Conservation (phyloP, 2,888 invertebrate species). For the Clusia tigrina region DNA sequence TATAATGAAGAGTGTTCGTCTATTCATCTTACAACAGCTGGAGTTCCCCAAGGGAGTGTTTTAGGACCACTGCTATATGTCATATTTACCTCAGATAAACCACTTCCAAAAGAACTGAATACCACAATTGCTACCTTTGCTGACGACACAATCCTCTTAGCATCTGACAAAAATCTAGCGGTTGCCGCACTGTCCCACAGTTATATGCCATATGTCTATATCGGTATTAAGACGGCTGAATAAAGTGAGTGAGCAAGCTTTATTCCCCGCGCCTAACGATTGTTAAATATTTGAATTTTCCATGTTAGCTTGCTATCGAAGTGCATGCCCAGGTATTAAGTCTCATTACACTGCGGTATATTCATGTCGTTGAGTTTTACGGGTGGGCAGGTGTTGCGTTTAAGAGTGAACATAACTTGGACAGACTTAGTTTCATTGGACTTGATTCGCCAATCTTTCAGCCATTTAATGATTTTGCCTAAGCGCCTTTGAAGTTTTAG, state of each 20-base stretch:
- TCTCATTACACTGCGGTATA: neutral
- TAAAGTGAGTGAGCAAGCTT: neutral
- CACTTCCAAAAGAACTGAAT: too few relatives aligned
- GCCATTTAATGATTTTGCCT: neutral
- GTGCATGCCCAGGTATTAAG: neutral
- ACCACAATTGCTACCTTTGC: too few relatives aligned
- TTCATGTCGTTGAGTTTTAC: too few relatives aligned
- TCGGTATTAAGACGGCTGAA: neutral
- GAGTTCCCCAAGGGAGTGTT: too few relatives aligned
- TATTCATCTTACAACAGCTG: too few relatives aligned
- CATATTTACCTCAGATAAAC: too few relatives aligned
- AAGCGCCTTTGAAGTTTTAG: neutral
- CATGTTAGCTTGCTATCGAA: neutral
- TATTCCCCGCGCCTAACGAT: too few relatives aligned
- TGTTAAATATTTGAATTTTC: neutral
- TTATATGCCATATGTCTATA: neutral
- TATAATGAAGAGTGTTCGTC: too few relatives aligned
- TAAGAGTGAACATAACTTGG: neutral
- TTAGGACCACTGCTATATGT: too few relatives aligned
- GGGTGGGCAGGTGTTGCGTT: neutral
- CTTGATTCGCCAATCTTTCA: neutral
- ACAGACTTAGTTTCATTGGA: neutral
- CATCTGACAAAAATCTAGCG: too few relatives aligned
- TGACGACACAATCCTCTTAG: too few relatives aligned
- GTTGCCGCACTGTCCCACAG: neutral